Percentiles rank a stretch among this genome's conserved stretches.
These are phyloP conservation scores for Tokudaia tokunoshimensis DNA, from an alignment of 2,797 vertebrate genomes.

Conservation along the genomic window DNA sequence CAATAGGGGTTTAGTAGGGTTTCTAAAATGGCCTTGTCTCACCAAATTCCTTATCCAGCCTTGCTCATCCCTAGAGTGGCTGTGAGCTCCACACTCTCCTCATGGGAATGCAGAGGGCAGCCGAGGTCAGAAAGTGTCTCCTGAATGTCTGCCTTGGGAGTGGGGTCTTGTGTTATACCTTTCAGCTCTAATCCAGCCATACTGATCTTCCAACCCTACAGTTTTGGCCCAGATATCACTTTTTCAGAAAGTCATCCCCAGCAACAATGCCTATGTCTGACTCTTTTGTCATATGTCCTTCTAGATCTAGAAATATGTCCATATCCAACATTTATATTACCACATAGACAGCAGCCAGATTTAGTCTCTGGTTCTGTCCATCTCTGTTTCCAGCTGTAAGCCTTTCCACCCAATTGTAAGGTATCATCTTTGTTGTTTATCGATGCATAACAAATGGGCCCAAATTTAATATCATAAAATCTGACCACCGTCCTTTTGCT, in stretches of 20 bases:
- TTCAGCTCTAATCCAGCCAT: neutral
- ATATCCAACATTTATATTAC: neutral
- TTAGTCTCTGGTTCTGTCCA: neutral
- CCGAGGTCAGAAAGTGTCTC: fast-evolving
- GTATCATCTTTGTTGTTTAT: neutral
- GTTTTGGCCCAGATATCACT: neutral
- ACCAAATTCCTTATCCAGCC: neutral
- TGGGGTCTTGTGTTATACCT: neutral
- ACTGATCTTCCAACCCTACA: neutral
- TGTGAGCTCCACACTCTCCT: neutral
- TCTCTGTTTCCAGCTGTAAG: neutral
- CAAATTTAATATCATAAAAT: neutral
- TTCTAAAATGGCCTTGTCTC: neutral
- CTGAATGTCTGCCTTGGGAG: neutral
- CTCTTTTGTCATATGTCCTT: neutral
- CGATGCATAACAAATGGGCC: neutral
- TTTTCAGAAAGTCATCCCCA: neutral
- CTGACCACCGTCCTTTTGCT: neutral
- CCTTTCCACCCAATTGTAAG: neutral
- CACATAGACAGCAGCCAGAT: neutral
- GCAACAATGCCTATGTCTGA: neutral
- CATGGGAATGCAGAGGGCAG: neutral
- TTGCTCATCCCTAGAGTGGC: neutral
- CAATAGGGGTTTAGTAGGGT: neutral
- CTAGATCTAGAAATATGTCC: neutral